Conservation (phyloP, 2,113 vertebrate genomes). For the Psittacula cyanocephala region DNA sequence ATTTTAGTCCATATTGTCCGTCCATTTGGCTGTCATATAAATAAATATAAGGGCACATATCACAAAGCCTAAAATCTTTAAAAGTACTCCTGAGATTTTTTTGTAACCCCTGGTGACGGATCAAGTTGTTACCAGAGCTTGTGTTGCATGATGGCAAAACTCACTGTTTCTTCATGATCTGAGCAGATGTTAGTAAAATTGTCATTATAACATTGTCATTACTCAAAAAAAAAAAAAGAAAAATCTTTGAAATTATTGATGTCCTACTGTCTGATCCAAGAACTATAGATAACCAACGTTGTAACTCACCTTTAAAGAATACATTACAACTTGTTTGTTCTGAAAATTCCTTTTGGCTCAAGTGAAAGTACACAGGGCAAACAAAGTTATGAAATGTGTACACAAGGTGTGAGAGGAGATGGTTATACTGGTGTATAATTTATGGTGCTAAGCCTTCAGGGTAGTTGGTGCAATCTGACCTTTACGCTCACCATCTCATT, state of each 20-base stretch:
- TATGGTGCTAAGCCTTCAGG: neutral
- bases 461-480: neutral
- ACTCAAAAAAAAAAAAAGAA: neutral
- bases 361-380: constrained; percentile 41
- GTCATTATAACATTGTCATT: neutral
- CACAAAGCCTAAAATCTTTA: neutral
- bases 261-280: neutral
- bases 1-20: neutral
- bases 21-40: neutral
- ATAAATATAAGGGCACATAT: neutral
- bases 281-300: neutral
- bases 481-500: neutral
- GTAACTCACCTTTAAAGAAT: neutral
- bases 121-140: neutral
- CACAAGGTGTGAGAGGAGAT: constrained; percentile 23
- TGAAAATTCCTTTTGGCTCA: constrained; percentile 36
- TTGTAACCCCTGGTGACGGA: neutral
- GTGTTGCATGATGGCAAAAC: neutral
- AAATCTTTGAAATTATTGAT: neutral
- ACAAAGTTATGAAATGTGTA: constrained; percentile 22
- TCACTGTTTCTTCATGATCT: neutral
- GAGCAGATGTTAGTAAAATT: neutral
- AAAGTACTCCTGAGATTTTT: neutral
- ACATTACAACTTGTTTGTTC: constrained; percentile 18
- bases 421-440: neutral